Percentiles rank a stretch among this genome's conserved stretches.
Evolutionary conservation across 2,113 vertebrate genomes (phyloP).

Genomic region (Nycticryphes semicollaris): DNA sequence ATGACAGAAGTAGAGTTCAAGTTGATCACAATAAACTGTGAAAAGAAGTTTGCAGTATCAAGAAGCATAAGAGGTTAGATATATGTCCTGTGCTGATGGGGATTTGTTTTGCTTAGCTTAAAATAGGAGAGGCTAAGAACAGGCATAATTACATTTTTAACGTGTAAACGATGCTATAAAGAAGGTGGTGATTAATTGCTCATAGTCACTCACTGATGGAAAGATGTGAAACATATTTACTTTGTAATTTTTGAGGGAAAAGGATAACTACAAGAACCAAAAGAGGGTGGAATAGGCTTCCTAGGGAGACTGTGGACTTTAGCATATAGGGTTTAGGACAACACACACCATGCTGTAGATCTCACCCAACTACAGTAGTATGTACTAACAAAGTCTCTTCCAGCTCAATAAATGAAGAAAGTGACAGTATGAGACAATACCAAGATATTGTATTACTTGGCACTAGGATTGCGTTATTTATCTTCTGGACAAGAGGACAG

Average conservation of each 20-base stretch:
- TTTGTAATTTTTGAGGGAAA: not conserved
- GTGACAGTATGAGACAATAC: not conserved
- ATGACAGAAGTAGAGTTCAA: not conserved
- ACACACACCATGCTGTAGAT: not conserved
- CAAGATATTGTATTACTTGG: not conserved
- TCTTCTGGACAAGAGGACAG: not conserved
- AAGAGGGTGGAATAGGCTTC: not conserved
- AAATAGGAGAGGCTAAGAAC: not conserved
- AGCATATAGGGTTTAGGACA: not conserved
- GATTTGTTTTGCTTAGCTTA: not conserved
- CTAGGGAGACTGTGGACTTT: not conserved
- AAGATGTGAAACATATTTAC: not conserved
- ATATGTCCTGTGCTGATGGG: not conserved
- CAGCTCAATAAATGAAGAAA: not conserved
- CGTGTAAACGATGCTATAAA: not conserved
- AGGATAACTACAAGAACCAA: not conserved
- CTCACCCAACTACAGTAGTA: not conserved
- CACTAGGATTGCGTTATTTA: not conserved
- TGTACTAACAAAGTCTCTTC: not conserved
- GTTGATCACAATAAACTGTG: not conserved
- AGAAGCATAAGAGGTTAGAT: not conserved
- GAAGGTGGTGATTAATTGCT: not conserved
- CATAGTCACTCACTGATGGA: not conserved
- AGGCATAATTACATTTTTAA: not conserved
- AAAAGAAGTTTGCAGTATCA: not conserved